Base-by-base conservation (phyloP, 2,888 invertebrate genomes). In the Pyrgus malvae region DNA sequence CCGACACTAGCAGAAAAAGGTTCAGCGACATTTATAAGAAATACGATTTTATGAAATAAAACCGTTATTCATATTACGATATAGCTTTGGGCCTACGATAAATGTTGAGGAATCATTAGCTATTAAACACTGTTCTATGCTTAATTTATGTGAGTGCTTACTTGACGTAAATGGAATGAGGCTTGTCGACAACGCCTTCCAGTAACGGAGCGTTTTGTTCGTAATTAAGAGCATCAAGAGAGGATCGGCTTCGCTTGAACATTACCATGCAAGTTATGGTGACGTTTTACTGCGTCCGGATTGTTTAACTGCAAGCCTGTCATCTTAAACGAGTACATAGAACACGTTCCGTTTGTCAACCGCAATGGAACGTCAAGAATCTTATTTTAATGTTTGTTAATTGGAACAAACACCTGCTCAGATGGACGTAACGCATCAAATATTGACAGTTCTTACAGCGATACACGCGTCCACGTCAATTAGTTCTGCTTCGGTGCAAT, bases 141-240 rank as follows among this genome's bases (percentile, higher is more conserved):
- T 76, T 78, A 80, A 77, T 85, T 83, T 85, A 81, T 82, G 78
- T 79, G 76, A 78, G 77, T 80, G 74, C 78, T 74, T 71, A 67
- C 70, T 69, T 66, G 66, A 76, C 84, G 71, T 80, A 83, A 84
- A 85, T 76, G 81, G 79, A 79, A 80, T 79, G 77, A 76, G 70
- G 76, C 74, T 77, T 71, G 80, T 74, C 74, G 68, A 70, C 72
- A 74, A 66, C 67, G 66, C 74, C 68, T 68, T 66, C 74, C 73
- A 77, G 78, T 86, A 88, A 83, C 83, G 79, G 82, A 78, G 80
- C 72, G 82, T 85, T 89, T 87, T 83, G 87, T 83, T 72, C 77
- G 81, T 83, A 88, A 89, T 88, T 89, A 89, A 87, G 85, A 83
- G 68, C 80, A 71, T 68, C 73, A 66, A 72, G 76, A 81, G 70